Base-by-base conservation (phyloP, 64 coral and sea anemone genomes). In the Cladopsammia gracilis region DNA sequence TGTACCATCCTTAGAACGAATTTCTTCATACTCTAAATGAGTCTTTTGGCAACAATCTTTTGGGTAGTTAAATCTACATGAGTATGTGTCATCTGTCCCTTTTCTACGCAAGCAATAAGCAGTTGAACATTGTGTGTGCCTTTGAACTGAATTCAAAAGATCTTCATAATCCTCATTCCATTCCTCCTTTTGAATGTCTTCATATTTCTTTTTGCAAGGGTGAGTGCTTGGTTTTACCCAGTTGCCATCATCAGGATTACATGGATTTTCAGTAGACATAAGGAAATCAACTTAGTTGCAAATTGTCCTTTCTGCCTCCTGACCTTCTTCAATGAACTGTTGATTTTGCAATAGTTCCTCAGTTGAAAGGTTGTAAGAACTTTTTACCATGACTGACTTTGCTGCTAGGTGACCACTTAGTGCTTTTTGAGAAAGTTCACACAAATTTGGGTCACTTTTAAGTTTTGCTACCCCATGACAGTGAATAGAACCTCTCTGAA, bases 11-110 rank as follows among this genome's bases (percentile, higher is more conserved):
- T 93, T 93, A 7, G 90, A 56, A 59, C 51, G 18, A 10, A 93
- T 42, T 86, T 23, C 47, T 86, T 93, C 90, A 76, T 77, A 93
- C 19, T 84, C 79, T 47, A 76, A 44, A 58, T 54, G 62, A 16
- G 90, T 93, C 74, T 93, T 64, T 19, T 60, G 57, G 77, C 20
- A 76, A 54, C 61, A 73, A 25, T 93, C 13, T 42, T 86, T 77
- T 16, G 90, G 80, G 22, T 57, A 93, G 25, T 93, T 85, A 75
- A 93, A 93, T 2, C 90, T 67, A 86, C 90, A 93, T 14, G 19
- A 7, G 13, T n/a, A 52, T 48, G 53, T 71, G 48, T 87, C 70
- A 46, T 51, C 67, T 4, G 67, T 43, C 4, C 74, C 74, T 48
- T 86, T 86, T n/a, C 34, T 13, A 16, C 50, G 66, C 1, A 87